Conservation (phyloP, 53 echinoderm and acorn worm species). For the Holothuria leucospilota region DNA sequence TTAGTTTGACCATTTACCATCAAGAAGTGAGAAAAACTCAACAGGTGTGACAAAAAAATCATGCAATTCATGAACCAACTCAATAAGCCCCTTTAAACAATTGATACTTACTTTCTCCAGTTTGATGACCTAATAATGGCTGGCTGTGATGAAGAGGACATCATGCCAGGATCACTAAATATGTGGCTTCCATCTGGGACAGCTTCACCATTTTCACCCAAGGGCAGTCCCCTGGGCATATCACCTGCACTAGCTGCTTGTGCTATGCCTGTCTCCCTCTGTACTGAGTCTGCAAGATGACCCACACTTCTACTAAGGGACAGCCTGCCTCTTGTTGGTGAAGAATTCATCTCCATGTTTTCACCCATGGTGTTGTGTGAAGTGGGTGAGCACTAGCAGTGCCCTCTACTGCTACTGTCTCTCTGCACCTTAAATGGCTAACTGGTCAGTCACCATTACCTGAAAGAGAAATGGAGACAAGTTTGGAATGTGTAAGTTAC, state of each 20-base stretch:
- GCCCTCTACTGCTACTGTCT: too few species aligned
- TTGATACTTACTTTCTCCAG: constrained; percentile 34
- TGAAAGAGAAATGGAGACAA: too few species aligned
- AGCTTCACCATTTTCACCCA: constrained; percentile 2
- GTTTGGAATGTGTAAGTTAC: too few species aligned
- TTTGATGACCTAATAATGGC: constrained; percentile 38
- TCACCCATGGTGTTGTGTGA: too few species aligned
- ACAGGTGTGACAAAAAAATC: too few species aligned
- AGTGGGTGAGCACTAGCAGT: too few species aligned
- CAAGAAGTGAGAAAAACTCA: too few species aligned
- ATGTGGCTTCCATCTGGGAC: neutral
- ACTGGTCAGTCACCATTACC: too few species aligned
- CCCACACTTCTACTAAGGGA: constrained; percentile 31
- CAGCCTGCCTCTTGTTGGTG: constrained; percentile 15
- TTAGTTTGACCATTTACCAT: too few species aligned
- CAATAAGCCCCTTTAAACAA: too few species aligned
- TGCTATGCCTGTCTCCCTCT: constrained; percentile 12
- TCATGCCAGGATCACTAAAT: constrained; percentile 35
- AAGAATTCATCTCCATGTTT: neutral
- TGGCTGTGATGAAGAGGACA: constrained; percentile 11
- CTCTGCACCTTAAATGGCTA: too few species aligned
- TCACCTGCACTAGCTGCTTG: constrained; percentile 35
- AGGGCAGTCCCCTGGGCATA: neutral
- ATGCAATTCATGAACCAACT: too few species aligned
- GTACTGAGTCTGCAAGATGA: neutral